phyloP scores from a whole-genome alignment of 2,888 invertebrate genomes.

The Mechanitis mazaeus region DNA sequence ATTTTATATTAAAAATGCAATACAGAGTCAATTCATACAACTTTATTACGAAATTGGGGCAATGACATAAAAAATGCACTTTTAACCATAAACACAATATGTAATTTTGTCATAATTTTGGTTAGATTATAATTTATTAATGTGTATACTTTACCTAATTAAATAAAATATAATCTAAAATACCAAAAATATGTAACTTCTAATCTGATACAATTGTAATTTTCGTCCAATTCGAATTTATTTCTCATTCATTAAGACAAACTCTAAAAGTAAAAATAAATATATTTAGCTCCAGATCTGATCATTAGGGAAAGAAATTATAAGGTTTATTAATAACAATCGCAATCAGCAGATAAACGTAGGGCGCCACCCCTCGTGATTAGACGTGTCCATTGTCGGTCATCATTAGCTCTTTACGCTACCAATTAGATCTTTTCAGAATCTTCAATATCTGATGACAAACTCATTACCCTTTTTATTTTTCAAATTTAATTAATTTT shows the following conservation, averaged over 20 bases:
- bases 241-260: not conserved
- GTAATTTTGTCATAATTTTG: no score
- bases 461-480: not conserved
- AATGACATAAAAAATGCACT: no score
- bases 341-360: slow-evolving; percentile 15
- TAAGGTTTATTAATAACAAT: slow-evolving; percentile 15
- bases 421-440: slow-evolving; percentile 33
- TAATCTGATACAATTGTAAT: no score
- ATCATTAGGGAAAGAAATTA: slow-evolving; percentile 3
- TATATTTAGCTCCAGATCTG: slow-evolving; percentile 6
- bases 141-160: no score
- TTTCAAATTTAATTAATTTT: not conserved
- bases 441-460: not conserved
- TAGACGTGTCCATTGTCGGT: slow-evolving; percentile 44
- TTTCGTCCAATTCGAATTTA: no score
- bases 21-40: no score
- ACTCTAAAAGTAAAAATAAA: not conserved
- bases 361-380: slow-evolving; percentile 35
- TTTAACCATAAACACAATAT: no score
- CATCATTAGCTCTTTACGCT: slow-evolving; percentile 52
- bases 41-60: no score
- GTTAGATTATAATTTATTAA: no score
- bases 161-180: no score
- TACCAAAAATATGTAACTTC: no score
- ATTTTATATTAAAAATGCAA: not conserved